Evolutionary conservation across 2,113 vertebrate species (phyloP).

Genomic region (Oreocharis arfaki): DNA sequence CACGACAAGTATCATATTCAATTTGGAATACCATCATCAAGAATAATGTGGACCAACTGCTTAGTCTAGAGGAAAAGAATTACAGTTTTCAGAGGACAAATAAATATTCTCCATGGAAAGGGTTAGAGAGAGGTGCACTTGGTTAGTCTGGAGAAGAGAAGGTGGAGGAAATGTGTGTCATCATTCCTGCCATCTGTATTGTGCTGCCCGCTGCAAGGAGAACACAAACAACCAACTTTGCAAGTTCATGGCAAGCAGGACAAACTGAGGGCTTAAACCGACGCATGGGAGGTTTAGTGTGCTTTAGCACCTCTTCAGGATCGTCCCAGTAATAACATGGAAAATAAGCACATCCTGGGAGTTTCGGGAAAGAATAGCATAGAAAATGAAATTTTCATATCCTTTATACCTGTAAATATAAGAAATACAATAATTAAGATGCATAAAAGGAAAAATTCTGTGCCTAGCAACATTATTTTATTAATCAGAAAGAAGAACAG

Average conservation of each 20-base stretch:
- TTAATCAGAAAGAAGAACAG: not conserved
- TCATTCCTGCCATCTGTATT: not conserved
- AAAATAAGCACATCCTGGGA: not conserved
- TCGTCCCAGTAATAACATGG: not conserved
- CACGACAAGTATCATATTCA: not conserved
- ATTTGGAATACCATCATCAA: not conserved
- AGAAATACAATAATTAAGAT: not conserved
- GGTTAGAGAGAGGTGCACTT: not conserved
- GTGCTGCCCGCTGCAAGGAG: not conserved
- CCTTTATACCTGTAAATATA: not conserved
- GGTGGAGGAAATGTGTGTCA: not conserved
- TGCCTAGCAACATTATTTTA: not conserved
- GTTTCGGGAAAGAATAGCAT: not conserved
- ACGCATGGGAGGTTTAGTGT: not conserved
- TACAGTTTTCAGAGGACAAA: not conserved
- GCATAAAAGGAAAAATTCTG: not conserved
- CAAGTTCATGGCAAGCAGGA: not conserved
- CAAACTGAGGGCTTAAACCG: not conserved
- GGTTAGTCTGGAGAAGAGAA: not conserved
- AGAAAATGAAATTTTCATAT: not conserved
- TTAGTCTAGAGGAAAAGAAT: not conserved
- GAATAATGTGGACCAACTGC: not conserved
- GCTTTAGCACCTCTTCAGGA: not conserved
- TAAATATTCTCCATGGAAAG: not conserved
- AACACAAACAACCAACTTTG: not conserved